Evolutionary conservation across 2,797 vertebrate species (phyloP).

Genomic region (Buphagus erythrorhynchus): DNA sequence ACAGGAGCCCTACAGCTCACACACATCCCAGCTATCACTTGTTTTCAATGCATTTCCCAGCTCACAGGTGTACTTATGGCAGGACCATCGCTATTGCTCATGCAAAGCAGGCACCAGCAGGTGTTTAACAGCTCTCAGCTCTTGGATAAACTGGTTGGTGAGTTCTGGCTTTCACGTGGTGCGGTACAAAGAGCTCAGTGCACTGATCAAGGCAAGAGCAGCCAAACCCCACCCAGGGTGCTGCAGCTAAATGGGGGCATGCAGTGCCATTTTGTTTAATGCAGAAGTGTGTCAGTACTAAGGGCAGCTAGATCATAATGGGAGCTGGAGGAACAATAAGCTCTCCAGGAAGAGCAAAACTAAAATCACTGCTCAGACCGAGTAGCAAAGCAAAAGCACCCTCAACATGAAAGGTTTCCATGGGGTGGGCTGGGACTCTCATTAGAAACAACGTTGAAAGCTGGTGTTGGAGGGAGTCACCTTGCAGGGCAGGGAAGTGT

Average conservation of each 20-base stretch:
- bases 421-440: not conserved
- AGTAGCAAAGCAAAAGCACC: not conserved
- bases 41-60: not conserved
- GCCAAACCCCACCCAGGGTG: not conserved
- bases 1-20: not conserved
- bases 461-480: not conserved
- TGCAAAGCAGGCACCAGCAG: not conserved
- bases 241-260: not conserved
- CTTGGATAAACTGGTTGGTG: not conserved
- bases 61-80: not conserved
- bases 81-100: not conserved
- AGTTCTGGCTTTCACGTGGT: not conserved
- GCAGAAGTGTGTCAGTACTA: not conserved
- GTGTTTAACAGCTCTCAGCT: not conserved
- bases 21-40: not conserved
- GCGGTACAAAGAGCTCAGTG: rapidly evolving
- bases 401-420: not conserved
- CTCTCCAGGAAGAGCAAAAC: not conserved
- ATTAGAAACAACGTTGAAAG: not conserved
- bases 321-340: not conserved
- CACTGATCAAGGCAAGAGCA: not conserved
- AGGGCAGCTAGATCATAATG: not conserved
- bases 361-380: not conserved
- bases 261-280: not conserved
- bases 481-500: not conserved